Conservation (phyloP, 2,888 invertebrate species). For the Lycocerus yunnanus region DNA sequence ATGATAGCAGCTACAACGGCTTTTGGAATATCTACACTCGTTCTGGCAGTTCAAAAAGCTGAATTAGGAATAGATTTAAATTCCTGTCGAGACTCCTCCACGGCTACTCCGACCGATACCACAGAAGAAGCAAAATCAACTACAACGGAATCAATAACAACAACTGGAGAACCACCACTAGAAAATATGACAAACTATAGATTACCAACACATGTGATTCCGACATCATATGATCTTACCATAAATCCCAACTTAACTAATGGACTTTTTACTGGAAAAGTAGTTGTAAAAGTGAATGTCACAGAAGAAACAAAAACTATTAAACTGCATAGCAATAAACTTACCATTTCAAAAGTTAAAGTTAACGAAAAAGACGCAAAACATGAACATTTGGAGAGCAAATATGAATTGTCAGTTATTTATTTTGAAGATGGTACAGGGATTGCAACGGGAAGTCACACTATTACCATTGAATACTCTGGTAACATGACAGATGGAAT, state of each 20-base stretch:
- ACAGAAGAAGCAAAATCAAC: no score
- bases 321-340: slow-evolving; percentile 65
- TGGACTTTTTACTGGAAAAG: slow-evolving; percentile 62
- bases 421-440: slow-evolving; percentile 34
- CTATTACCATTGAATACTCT: slow-evolving; percentile 63
- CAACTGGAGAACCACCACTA: not conserved
- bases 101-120: slow-evolving; percentile 35
- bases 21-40: slow-evolving; percentile 61
- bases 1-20: slow-evolving; percentile 51
- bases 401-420: slow-evolving; percentile 44
- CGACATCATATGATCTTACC: slow-evolving; percentile 69
- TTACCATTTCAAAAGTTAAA: slow-evolving; percentile 58
- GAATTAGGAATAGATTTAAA: slow-evolving; percentile 39
- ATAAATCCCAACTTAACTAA: slow-evolving; percentile 68
- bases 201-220: slow-evolving; percentile 64
- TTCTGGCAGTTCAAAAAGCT: slow-evolving; percentile 57
- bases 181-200: slow-evolving; percentile 53
- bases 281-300: slow-evolving; percentile 58
- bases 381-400: slow-evolving; percentile 33
- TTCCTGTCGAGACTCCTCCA: slow-evolving; percentile 33
- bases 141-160: slow-evolving; percentile 8
- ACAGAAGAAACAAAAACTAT: slow-evolving; percentile 56
- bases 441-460: slow-evolving; percentile 52
- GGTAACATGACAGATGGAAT: slow-evolving; percentile 70
- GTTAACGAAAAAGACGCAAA: slow-evolving; percentile 40